Percentiles rank a stretch among this genome's conserved stretches.
Conservation (phyloP, 2,797 vertebrate species). For the Chiroxiphia lanceolata region DNA sequence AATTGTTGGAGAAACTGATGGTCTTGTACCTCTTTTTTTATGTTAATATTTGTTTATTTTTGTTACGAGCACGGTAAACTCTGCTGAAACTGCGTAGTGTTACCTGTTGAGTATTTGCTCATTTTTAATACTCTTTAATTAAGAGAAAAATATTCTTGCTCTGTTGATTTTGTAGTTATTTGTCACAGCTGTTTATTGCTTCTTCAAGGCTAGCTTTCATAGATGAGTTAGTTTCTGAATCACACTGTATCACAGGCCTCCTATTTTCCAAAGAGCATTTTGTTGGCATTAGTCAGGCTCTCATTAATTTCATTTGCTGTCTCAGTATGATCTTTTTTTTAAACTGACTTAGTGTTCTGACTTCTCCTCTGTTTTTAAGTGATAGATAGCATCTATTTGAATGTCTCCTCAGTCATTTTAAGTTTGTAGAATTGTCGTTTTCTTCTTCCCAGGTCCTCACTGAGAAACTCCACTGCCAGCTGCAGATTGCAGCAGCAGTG, state of each 20-base stretch:
- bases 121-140: neutral
- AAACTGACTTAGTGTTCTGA: neutral
- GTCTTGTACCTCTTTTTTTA: neutral
- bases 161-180: neutral
- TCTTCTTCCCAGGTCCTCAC: neutral
- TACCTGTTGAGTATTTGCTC: neutral
- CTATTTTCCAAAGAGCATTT: neutral
- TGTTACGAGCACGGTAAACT: neutral
- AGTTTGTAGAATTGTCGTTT: neutral
- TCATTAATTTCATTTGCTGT: neutral
- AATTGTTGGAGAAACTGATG: neutral
- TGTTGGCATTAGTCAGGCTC: neutral
- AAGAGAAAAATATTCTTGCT: neutral
- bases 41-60: neutral
- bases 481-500: neutral
- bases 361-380: neutral
- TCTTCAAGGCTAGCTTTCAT: neutral
- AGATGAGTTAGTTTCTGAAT: neutral
- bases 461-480: neutral
- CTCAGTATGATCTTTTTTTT: neutral
- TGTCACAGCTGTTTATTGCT: neutral
- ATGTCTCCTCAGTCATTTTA: neutral
- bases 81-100: neutral
- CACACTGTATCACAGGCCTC: neutral
- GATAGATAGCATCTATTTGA: neutral